Conservation (phyloP, 2,113 vertebrate genomes). For the Cyanistes caeruleus region DNA sequence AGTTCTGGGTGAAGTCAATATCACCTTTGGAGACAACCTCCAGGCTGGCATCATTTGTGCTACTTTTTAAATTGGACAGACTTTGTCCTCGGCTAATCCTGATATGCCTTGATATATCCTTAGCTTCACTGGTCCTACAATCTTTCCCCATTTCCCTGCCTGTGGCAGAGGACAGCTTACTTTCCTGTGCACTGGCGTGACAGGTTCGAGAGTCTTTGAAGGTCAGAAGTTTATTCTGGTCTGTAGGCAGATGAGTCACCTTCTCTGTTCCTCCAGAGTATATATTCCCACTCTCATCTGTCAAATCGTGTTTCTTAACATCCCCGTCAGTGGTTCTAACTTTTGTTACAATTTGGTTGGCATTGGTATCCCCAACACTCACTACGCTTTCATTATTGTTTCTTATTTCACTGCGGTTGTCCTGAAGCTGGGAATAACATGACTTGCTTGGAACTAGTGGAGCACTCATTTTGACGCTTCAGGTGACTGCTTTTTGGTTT, state of each 20-base stretch:
- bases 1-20: slow-evolving; percentile 39
- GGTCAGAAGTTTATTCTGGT: slow-evolving; percentile 46
- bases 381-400: slow-evolving; percentile 75
- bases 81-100: slow-evolving; percentile 58
- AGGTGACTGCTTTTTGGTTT: background rate
- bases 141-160: slow-evolving; percentile 45
- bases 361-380: slow-evolving; percentile 76
- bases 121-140: background rate
- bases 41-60: slow-evolving; percentile 48
- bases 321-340: background rate
- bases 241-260: slow-evolving; percentile 5
- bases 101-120: slow-evolving; percentile 31
- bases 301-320: slow-evolving; percentile 6
- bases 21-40: slow-evolving; percentile 55
- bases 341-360: slow-evolving; percentile 75
- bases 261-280: slow-evolving; percentile 30
- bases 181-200: slow-evolving; percentile 37
- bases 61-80: slow-evolving; percentile 62
- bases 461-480: slow-evolving; percentile 72
- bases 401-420: slow-evolving; percentile 65
- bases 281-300: slow-evolving; percentile 54
- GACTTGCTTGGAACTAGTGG: slow-evolving; percentile 71
- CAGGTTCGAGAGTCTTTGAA: slow-evolving; percentile 38
- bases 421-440: slow-evolving; percentile 70
- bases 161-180: slow-evolving; percentile 17